Percentiles rank a stretch among this genome's conserved stretches.
phyloP scores from a whole-genome alignment of 2,888 invertebrate genomes.

The Agrenia bidenticulata region DNA sequence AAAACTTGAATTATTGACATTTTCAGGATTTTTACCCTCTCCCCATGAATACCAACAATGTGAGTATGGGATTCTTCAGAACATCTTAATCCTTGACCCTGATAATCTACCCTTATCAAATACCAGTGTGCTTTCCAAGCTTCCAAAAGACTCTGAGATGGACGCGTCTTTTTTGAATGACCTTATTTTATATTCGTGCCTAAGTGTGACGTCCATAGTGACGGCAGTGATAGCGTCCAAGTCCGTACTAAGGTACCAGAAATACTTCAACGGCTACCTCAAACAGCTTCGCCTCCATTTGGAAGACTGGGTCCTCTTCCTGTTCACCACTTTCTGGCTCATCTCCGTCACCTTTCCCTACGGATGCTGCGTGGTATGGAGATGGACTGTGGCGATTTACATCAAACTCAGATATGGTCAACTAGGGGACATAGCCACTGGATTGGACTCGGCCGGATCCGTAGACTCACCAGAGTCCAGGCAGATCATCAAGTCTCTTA shows the following conservation, averaged over 20 bases:
- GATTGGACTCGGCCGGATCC: constrained; percentile 43
- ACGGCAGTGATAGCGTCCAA: constrained; percentile 2
- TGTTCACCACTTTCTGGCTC: constrained; percentile 44
- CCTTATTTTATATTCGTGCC: neutral
- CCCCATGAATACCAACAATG: no score
- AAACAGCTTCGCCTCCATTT: neutral
- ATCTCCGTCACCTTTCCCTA: constrained; percentile 36
- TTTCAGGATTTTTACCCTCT: no score
- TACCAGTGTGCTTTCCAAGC: no score
- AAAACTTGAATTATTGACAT: no score
- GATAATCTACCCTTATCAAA: no score
- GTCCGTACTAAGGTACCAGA: neutral
- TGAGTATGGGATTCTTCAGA: no score
- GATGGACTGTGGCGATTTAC: constrained; percentile 37
- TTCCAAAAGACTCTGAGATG: no score
- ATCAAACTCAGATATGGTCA: constrained; percentile 36
- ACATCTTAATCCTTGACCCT: no score
- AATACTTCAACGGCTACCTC: neutral
- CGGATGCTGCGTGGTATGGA: constrained; percentile 33
- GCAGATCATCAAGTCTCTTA: constrained; percentile 46
- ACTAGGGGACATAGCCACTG: constrained; percentile 36
- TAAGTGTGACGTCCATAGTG: constrained; percentile 1
- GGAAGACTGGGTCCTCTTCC: constrained; percentile 45
- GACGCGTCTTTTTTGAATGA: neutral
- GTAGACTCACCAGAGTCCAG: constrained; percentile 40